phyloP scores from a whole-genome alignment of 2,888 invertebrate genomes.

The Pristionchus japonicus region DNA sequence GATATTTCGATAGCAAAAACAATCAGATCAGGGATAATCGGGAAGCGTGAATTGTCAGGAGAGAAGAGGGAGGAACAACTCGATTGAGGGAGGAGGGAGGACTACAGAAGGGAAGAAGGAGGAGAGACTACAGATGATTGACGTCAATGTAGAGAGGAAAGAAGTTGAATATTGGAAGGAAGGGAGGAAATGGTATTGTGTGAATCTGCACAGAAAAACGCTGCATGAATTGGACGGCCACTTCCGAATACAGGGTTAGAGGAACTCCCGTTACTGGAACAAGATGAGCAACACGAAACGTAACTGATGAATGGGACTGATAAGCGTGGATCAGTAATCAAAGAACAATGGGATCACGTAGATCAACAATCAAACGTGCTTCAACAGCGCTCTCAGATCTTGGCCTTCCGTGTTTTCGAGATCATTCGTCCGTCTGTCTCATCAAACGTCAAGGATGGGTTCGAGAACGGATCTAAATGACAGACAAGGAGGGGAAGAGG shows the following conservation, averaged over 20 bases:
- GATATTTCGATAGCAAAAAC: background rate
- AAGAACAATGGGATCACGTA: background rate
- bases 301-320: too few relatives aligned
- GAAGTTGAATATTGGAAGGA: background rate
- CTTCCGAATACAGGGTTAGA: too few relatives aligned
- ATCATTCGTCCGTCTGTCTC: background rate
- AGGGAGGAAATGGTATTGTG: background rate
- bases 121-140: background rate
- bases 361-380: background rate
- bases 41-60: background rate
- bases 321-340: too few relatives aligned
- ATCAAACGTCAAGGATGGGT: background rate
- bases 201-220: background rate
- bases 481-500: background rate
- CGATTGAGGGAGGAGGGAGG: background rate
- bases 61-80: background rate
- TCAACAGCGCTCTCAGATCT: background rate
- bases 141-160: background rate
- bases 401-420: background rate
- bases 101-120: background rate
- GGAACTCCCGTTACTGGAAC: too few relatives aligned
- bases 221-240: too few relatives aligned
- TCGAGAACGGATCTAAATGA: background rate
- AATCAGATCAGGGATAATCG: background rate
- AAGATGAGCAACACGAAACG: too few relatives aligned